phyloP scores from a whole-genome alignment of 2,888 invertebrate genomes.

The Drosophila niveifrons region DNA sequence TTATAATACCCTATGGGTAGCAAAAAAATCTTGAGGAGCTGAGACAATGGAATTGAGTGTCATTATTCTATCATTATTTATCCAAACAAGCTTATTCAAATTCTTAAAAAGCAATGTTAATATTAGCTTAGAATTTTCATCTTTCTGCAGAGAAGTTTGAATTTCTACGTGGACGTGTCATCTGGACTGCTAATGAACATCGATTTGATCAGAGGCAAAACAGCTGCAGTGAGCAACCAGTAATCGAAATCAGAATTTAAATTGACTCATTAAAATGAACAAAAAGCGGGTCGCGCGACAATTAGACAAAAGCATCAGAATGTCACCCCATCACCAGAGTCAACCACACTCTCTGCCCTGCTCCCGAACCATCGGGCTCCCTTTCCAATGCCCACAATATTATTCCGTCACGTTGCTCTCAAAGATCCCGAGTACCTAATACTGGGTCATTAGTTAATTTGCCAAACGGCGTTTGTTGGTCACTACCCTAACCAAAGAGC shows the following conservation, averaged over 20 bases:
- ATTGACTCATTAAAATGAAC: constrained; percentile 80
- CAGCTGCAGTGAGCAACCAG: constrained; percentile 52
- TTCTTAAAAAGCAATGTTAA: constrained; percentile 54
- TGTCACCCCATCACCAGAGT: constrained; percentile 2
- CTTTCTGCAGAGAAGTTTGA: constrained; percentile 76
- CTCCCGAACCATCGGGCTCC: neutral
- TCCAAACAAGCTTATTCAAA: constrained; percentile 1
- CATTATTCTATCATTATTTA: too few species aligned
- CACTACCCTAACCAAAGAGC: constrained; percentile 25
- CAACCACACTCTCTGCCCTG: neutral
- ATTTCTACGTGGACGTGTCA: constrained; percentile 52
- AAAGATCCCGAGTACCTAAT: constrained; percentile 46
- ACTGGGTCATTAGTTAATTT: constrained; percentile 80
- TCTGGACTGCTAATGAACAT: constrained; percentile 76
- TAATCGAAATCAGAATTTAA: constrained; percentile 81
- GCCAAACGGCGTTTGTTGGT: constrained; percentile 63
- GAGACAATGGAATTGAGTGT: too few species aligned
- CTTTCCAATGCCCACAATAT: constrained; percentile 4
- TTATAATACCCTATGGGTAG: too few species aligned
- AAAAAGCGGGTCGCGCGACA: constrained; percentile 80
- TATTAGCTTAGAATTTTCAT: constrained; percentile 68
- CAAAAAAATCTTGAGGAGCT: too few species aligned
- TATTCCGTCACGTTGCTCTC: constrained; percentile 6
- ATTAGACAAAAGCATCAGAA: constrained; percentile 72
- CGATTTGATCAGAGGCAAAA: constrained; percentile 71